phyloP scores from a whole-genome alignment of 1,140 invertebrate species.

The Bemisia tabaci region DNA sequence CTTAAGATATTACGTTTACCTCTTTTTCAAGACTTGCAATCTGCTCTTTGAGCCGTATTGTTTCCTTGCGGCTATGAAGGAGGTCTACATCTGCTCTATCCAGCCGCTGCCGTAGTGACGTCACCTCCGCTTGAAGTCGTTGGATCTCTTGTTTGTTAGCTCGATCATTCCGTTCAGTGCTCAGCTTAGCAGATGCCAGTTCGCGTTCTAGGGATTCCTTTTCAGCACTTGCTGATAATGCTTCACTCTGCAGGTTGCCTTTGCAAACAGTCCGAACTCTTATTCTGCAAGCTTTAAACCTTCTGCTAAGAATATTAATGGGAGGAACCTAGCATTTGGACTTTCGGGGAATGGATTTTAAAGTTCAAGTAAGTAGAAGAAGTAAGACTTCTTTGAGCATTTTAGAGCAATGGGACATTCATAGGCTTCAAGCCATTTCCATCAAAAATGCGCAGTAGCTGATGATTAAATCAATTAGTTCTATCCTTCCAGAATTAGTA shows the following conservation, averaged over 20 bases:
- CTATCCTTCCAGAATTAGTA: too few relatives aligned
- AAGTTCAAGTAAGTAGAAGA: too few relatives aligned
- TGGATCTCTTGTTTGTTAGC: conserved; percentile 57
- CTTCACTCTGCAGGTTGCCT: conserved; percentile 56
- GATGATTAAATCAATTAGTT: too few relatives aligned
- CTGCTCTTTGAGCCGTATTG: conserved; percentile 55
- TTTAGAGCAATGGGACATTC: too few relatives aligned
- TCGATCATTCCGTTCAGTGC: conserved; percentile 48
- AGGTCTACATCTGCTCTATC: conserved; percentile 63
- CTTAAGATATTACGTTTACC: too few relatives aligned
- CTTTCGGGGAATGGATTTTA: not conserved
- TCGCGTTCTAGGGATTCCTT: conserved; percentile 63
- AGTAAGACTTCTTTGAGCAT: too few relatives aligned
- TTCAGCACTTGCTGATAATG: conserved; percentile 52
- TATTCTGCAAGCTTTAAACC: conserved; percentile 13
- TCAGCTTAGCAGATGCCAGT: conserved; percentile 43
- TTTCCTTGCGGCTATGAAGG: conserved; percentile 57
- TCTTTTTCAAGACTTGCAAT: conserved; percentile 63
- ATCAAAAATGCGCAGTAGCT: too few relatives aligned
- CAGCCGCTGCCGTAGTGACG: conserved; percentile 56
- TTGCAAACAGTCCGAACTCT: conserved; percentile 10
- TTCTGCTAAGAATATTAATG: not conserved
- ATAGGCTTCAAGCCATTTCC: too few relatives aligned
- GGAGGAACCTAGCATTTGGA: not conserved
- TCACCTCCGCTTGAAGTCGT: conserved; percentile 56